A percentile compares a stretch with the other conserved stretches of the same genome.
Evolutionary conservation across 1,140 invertebrate genomes (phyloP).

Genomic region (Solenopsis invicta): DNA sequence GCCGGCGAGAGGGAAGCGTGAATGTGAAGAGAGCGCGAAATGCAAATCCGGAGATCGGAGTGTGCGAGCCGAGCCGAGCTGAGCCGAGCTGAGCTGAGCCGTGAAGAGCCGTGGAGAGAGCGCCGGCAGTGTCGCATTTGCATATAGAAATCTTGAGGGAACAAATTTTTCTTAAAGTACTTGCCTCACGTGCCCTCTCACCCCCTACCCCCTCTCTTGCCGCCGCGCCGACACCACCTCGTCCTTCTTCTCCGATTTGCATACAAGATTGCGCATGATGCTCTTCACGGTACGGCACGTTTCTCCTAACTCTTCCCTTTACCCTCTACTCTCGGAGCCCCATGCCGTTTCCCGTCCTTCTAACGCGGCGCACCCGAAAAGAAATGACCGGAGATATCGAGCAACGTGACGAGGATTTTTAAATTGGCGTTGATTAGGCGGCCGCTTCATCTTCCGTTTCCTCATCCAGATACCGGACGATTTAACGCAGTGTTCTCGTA

Average conservation of each 20-base stretch:
- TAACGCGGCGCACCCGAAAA: slow-evolving; percentile 45
- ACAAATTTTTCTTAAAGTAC: slow-evolving; percentile 77
- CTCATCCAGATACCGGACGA: slow-evolving; percentile 12
- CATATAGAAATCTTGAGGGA: slow-evolving; percentile 80
- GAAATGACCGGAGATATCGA: slow-evolving; percentile 79
- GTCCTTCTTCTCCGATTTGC: slow-evolving; percentile 80
- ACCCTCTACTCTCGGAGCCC: background rate
- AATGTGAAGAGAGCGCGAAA: slow-evolving; percentile 70
- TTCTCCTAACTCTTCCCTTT: slow-evolving; percentile 42
- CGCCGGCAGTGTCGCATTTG: slow-evolving; percentile 69
- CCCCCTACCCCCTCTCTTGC: background rate
- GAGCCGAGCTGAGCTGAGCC: slow-evolving; percentile 4
- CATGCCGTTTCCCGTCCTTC: background rate
- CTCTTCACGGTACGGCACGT: slow-evolving; percentile 79
- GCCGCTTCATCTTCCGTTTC: slow-evolving; percentile 44
- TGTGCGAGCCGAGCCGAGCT: slow-evolving; percentile 26
- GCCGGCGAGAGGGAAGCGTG: slow-evolving; percentile 16
- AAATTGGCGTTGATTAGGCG: slow-evolving; percentile 60
- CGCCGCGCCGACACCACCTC: slow-evolving; percentile 42
- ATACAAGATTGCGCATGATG: slow-evolving; percentile 83
- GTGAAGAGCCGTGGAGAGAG: slow-evolving; percentile 32
- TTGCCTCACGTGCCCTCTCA: slow-evolving; percentile 29
- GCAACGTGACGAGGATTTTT: slow-evolving; percentile 80
- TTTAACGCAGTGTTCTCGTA: background rate
- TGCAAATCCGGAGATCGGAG: slow-evolving; percentile 66